Base-by-base conservation (phyloP, 2,888 invertebrate genomes). In the Anthophora plumipes region DNA sequence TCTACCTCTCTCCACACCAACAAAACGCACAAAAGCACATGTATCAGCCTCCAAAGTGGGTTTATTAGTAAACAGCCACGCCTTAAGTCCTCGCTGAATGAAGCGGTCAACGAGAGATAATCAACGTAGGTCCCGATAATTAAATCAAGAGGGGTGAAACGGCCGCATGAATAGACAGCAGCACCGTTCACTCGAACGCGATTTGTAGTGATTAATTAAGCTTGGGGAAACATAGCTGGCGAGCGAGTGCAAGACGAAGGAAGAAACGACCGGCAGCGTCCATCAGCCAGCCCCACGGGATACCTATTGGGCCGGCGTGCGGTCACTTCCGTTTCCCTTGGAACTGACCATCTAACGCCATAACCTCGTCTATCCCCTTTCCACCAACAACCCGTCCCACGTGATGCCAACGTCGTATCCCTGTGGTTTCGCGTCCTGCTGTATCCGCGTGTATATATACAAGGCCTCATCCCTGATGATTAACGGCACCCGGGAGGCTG, bases 261-360 rank as follows among this genome's bases (percentile, higher is more conserved):
- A 82, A 84, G 76, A 82, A 84, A 82, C 55, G 83, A 82, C 80
- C 79, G 82, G 85, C 80, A 83, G 84, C 86, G 89, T 89, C 89
- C 88, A 88, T 91, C 91, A 88, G 85, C 82, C 41, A 73, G 68
- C 85, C 90, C 88, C 86, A 77, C 80, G 87, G 89, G 87, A 90
- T 85, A 66, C 77, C 77, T 73, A 88, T 85, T 82, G 87, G 83
- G 70, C 78, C 64, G 61, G 73, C 74, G 82, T 82, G 91, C 85
- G 91, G 91, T 92, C 91, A 91, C 91, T 91, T 91, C 90, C 91
- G 91, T 88, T 91, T 89, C 89, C 89, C 91, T 87, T 85, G 85
- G 81, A 86, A 85, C 88, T 88, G 88, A 88, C 88, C 89, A 84
- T 88, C 90, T 84, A 89, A 89, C 89, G 89, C 89, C 80, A 87